A percentile compares a stretch with the other conserved stretches of the same genome.
Evolutionary conservation across 2,888 invertebrate species (phyloP).

Genomic region (Latheticus oryzae): DNA sequence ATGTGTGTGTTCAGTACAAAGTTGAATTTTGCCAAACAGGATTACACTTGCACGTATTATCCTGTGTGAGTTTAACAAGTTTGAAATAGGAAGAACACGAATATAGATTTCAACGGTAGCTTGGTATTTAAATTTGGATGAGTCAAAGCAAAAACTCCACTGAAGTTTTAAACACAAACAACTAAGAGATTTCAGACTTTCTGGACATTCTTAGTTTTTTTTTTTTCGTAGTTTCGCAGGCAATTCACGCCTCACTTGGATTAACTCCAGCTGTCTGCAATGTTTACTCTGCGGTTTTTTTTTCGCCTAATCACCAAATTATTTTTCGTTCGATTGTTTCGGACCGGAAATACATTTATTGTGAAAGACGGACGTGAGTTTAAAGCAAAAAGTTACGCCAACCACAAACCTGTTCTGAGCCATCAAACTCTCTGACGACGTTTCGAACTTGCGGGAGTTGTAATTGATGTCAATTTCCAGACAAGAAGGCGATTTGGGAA

Average conservation of each 20-base stretch:
- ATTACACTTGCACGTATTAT: constrained; percentile 27
- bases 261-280: constrained; percentile 31
- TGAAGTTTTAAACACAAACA: constrained; percentile 23
- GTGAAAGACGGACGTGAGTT: constrained; percentile 21
- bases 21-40: constrained; percentile 23
- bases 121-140: constrained; percentile 28
- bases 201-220: too few species aligned
- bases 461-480: constrained; percentile 11
- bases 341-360: constrained; percentile 26
- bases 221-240: too few species aligned
- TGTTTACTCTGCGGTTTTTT: constrained; percentile 24
- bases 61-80: constrained; percentile 31
- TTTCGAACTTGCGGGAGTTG: constrained; percentile 6
- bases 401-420: too few species aligned
- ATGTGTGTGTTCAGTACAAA: constrained; percentile 20
- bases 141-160: constrained; percentile 5
- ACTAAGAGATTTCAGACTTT: too few species aligned
- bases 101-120: constrained; percentile 5
- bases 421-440: constrained; percentile 17
- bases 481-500: too few species aligned
- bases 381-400: constrained; percentile 21
- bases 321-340: constrained; percentile 32
- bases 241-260: constrained; percentile 21
- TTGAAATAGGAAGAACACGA: constrained; percentile 17
- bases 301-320: constrained; percentile 27